Conservation (phyloP, 2,113 vertebrate species). For the Murina feae region DNA sequence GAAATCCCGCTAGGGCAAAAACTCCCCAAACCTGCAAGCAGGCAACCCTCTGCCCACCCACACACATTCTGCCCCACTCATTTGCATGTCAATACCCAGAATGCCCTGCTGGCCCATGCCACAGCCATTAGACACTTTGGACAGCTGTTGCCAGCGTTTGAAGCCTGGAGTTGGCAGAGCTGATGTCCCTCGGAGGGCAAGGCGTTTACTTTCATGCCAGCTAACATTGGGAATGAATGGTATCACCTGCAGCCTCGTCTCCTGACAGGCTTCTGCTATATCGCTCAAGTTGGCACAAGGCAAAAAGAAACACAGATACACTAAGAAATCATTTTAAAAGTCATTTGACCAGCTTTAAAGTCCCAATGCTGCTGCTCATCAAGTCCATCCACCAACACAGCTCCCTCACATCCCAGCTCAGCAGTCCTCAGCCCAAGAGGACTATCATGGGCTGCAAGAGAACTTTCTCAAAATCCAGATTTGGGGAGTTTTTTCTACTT, state of each 20-base stretch:
- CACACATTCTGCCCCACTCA: background rate
- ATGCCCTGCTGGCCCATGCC: background rate
- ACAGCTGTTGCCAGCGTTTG: background rate
- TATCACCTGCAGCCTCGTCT: background rate
- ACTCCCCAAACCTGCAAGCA: background rate
- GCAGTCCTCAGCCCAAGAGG: background rate
- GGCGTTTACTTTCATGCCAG: constrained; percentile 3
- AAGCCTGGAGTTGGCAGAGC: constrained; percentile 42
- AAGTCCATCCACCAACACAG: background rate
- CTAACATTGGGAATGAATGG: background rate
- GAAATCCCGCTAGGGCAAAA: background rate
- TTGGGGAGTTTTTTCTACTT: background rate
- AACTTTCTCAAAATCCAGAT: background rate
- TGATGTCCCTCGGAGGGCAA: background rate
- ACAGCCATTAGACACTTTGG: background rate
- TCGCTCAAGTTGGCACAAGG: background rate
- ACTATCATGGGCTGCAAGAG: background rate
- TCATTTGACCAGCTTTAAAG: background rate
- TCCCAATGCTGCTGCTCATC: background rate
- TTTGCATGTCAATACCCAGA: constrained; percentile 60
- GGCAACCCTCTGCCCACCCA: constrained; percentile 9
- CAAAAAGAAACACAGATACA: constrained; percentile 45
- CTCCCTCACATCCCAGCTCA: background rate
- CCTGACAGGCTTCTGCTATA: background rate
- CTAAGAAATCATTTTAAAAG: background rate